These are phyloP conservation scores for Cremastinae sp. DNA, from an alignment of 2,888 invertebrate species.

Conservation along the genomic window DNA sequence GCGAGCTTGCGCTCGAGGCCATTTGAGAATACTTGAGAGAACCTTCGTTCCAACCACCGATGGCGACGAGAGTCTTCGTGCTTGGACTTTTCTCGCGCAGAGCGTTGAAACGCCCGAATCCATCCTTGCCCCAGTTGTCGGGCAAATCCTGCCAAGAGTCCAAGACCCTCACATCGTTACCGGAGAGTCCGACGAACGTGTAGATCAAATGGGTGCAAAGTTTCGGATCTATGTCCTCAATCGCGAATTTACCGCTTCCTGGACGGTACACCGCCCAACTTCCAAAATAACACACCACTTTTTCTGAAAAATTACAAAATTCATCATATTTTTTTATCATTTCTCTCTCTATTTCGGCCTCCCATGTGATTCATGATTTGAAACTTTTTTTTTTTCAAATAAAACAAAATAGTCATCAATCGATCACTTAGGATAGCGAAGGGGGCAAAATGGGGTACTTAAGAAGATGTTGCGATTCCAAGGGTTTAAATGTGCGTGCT, in stretches of 20 bases:
- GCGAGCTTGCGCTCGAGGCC: slow-evolving; percentile 79
- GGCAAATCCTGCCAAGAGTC: slow-evolving; percentile 85
- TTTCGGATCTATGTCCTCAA: slow-evolving; percentile 84
- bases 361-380: too few species aligned
- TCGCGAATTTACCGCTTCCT: slow-evolving; percentile 85
- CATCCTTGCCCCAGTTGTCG: slow-evolving; percentile 80
- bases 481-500: too few species aligned
- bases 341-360: neutral
- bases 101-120: slow-evolving; percentile 81
- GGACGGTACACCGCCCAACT: slow-evolving; percentile 88
- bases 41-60: slow-evolving; percentile 88
- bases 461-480: too few species aligned
- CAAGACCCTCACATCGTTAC: slow-evolving; percentile 82
- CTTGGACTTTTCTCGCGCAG: slow-evolving; percentile 82
- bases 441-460: too few species aligned
- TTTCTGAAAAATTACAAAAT: slow-evolving; percentile 79
- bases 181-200: slow-evolving; percentile 85
- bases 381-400: too few species aligned
- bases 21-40: slow-evolving; percentile 84
- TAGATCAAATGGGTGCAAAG: slow-evolving; percentile 90
- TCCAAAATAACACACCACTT: slow-evolving; percentile 88
- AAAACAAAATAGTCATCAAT: too few species aligned
- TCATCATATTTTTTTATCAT: neutral
- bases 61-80: slow-evolving; percentile 83
- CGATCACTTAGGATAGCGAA: too few species aligned